phyloP scores from a whole-genome alignment of 2,888 invertebrate genomes.

The Rosalia funebris region DNA sequence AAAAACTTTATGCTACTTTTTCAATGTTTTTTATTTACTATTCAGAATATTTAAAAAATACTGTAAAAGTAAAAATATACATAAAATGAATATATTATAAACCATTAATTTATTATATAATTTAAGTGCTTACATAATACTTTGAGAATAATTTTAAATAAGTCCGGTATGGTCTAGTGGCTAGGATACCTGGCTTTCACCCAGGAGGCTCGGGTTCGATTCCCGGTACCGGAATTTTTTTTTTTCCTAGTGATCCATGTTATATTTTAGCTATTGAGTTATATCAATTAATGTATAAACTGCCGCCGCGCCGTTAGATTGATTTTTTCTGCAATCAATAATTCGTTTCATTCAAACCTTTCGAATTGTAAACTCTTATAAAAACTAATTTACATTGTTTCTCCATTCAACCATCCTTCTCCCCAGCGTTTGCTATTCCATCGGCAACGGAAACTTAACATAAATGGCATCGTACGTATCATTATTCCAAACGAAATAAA shows the following conservation, averaged over 20 bases:
- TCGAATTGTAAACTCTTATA: too few relatives aligned
- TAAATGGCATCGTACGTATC: constrained; percentile 34
- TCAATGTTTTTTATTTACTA: too few relatives aligned
- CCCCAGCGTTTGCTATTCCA: neutral
- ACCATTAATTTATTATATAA: too few relatives aligned
- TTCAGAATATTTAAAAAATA: too few relatives aligned
- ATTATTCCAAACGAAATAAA: constrained; percentile 41
- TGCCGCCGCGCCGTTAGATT: too few relatives aligned
- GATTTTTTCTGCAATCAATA: neutral
- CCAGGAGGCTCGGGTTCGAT: constrained; percentile 81
- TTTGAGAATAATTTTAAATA: neutral
- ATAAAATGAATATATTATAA: too few relatives aligned
- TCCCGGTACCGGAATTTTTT: constrained; percentile 74
- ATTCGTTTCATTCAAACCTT: neutral
- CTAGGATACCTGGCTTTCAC: constrained; percentile 79
- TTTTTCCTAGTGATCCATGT: constrained; percentile 44
- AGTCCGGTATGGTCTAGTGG: constrained; percentile 68
- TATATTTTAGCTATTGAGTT: neutral
- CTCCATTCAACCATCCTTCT: neutral
- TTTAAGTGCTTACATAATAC: neutral
- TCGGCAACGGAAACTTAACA: constrained; percentile 28
- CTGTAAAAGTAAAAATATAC: too few relatives aligned
- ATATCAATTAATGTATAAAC: too few relatives aligned
- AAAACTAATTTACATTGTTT: neutral
- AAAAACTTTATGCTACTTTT: too few relatives aligned